Evolutionary conservation across 2,888 invertebrate genomes (phyloP), one percentile per base, ranked within the genome.

Genomic region (Nasonovia ribisnigri): DNA sequence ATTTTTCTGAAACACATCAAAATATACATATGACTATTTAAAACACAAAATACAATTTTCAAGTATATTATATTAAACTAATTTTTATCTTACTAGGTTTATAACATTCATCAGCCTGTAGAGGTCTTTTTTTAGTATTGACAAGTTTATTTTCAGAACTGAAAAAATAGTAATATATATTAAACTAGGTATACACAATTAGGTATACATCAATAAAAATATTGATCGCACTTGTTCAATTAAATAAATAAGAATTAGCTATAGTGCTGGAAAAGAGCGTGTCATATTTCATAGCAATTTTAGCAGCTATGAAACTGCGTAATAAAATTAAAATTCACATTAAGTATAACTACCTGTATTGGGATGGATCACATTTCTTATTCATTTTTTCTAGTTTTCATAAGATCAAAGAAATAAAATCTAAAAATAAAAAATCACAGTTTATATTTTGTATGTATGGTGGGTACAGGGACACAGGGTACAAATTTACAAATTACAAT

Each of bases 1-100:
- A 67, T 67, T 88, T 92, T 67, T 92, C 92, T 92, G 51, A 87
- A 87, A 92, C 48, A 87, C 5, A 91, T 36, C 42, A 84, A 91
- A 51, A 51, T 5, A n/a, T 67, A 77, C 3, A 77, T 77, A 36
- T 2, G 29, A 84, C 2, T 36, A 77, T 36, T 20, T 20, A 20
- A 36, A 77, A 77, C 8, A 36, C 20, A 20, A 77, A 36, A 20
- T 36, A 77, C 36, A 2, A 77, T 36, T 2, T 77, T 77, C 4
- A 67, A 67, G 43, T 46, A 46, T 46, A 11, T 36, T 46, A 11
- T 36, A 67, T 90, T 67, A 26, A 90, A 42, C 42, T 87, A 60
- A 48, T 60, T 87, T 51, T 51, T 26, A 42, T 88, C 26, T 92
- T 92, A 92, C 92, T 92, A 24, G 29, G 67, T 5, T 67, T 67